Evolutionary conservation across 2,888 invertebrate species (phyloP), one percentile per base, ranked within the genome.

Genomic region (Galeruca laticollis): DNA sequence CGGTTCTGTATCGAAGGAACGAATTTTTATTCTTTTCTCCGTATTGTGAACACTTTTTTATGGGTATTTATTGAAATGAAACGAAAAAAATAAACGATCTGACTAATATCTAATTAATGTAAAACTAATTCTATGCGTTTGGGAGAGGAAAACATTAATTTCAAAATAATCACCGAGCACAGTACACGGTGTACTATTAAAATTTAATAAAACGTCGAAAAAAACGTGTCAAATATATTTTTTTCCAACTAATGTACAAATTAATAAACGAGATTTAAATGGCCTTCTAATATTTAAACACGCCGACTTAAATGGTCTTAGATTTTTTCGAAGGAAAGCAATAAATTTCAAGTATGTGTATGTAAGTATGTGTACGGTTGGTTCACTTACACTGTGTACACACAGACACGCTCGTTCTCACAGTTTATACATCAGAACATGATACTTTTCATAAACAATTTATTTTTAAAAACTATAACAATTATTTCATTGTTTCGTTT

Each of bases 361-460:
- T 26, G 26, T 26, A 26, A 6, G 6, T 3, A 5, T 26, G 26
- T 5, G 26, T n/a, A n/a, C n/a, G n/a, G n/a, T n/a, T n/a, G n/a
- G n/a, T n/a, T n/a, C n/a, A n/a, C n/a, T n/a, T n/a, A n/a, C n/a
- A n/a, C n/a, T n/a, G n/a, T n/a, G n/a, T n/a, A n/a, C n/a, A n/a
- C n/a, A n/a, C n/a, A n/a, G n/a, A n/a, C n/a, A n/a, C n/a, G n/a
- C n/a, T n/a, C n/a, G n/a, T n/a, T n/a, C n/a, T n/a, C n/a, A n/a
- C 26, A 26, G 26, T 26, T 26, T 26, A 26, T 26, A 26, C 26
- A 6, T 5, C 3, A 26, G 71, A 68, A 72, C 76, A 75, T 77
- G 76, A 73, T 70, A 68, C 69, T 72, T 77, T 75, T 72, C 47
- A 61, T 74, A 77, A 77, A 77, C 75, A 77, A 70, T 71, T 69